Conservation (phyloP, 1,140 invertebrate species). For the Drosophila insularis region DNA sequence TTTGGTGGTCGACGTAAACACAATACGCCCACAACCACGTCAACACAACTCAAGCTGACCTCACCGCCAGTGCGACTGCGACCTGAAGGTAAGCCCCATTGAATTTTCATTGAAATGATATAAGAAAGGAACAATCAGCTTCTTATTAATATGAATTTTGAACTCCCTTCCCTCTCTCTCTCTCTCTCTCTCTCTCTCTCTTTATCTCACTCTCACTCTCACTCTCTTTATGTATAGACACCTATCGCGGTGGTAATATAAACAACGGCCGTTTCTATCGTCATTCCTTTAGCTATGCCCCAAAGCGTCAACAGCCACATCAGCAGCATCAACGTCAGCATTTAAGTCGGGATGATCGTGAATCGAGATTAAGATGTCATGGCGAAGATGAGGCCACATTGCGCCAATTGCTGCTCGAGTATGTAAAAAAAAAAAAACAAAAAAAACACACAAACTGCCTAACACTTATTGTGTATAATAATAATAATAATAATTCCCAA, state of each 20-base stretch:
- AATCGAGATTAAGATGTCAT: constrained; percentile 82
- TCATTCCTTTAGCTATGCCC: constrained; percentile 82
- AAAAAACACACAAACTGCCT: no score
- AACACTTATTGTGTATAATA: neutral
- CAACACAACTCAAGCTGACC: constrained; percentile 83
- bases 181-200: no score
- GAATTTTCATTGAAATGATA: neutral
- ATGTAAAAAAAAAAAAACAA: constrained; percentile 50
- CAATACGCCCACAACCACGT: constrained; percentile 80
- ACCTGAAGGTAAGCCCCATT: constrained; percentile 71
- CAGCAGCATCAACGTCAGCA: constrained; percentile 25
- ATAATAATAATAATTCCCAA: neutral
- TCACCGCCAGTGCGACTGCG: constrained; percentile 80
- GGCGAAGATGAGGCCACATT: constrained; percentile 82
- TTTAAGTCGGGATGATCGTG: constrained; percentile 77
- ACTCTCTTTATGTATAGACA: constrained; percentile 41
- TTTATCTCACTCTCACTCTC: no score
- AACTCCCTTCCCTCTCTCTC: no score
- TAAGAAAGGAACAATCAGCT: no score
- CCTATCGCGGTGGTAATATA: constrained; percentile 75
- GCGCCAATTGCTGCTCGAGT: constrained; percentile 83
- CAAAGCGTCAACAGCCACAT: constrained; percentile 65
- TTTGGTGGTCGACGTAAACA: constrained; percentile 82
- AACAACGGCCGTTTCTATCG: constrained; percentile 82
- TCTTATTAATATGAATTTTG: no score